Evolutionary conservation across 2,888 invertebrate species (phyloP), one percentile per base, ranked within the genome.

Genomic region (Drosophila anomalata): DNA sequence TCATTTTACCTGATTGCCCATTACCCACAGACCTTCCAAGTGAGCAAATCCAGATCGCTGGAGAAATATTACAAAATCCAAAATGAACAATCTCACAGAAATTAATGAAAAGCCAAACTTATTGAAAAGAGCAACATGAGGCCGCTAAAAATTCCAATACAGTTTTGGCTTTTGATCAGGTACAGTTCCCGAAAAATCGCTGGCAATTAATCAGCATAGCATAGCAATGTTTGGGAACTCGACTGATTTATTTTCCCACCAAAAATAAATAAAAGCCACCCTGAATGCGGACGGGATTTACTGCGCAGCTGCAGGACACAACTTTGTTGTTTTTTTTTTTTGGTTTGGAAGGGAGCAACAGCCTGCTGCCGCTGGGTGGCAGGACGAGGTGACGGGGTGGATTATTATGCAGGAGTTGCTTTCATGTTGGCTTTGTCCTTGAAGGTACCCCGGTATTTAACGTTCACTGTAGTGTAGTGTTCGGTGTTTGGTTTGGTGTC

Each of bases 271-370:
- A 50, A 74, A 81, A 83, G 70, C 87, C 85, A 85, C 84, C 84
- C 89, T 75, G 74, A 75, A 61, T 31, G 41, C 51, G 57, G 22
- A 39, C 57, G 24, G 46, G 62, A 53, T 58, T 59, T 67, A 82
- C 66, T 87, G 89, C 83, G 83, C 84, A 84, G 84, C 84, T 84
- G 84, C 84, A 63, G 82, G 73, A 76, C 53, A 65, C 73, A 73
- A 14, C 36, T 36, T 36, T n/a, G 36, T n/a, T 36, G n/a, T n/a
- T 6, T 12, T n/a, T 6, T 12, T 12, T 33, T 33, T 0, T 12
- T 33, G 33, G 3, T 0, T 33, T 12, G 33, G 12, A 36, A n/a
- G 36, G 36, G 36, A 36, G 63, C 80, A 84, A 87, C 73, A 74
- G 61, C 50, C 50, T 59, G 58, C 44, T 53, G 54, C 44, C 33